Evolutionary conservation across 1,140 invertebrate genomes (phyloP).

Genomic region (Scaptomyza pallida): DNA sequence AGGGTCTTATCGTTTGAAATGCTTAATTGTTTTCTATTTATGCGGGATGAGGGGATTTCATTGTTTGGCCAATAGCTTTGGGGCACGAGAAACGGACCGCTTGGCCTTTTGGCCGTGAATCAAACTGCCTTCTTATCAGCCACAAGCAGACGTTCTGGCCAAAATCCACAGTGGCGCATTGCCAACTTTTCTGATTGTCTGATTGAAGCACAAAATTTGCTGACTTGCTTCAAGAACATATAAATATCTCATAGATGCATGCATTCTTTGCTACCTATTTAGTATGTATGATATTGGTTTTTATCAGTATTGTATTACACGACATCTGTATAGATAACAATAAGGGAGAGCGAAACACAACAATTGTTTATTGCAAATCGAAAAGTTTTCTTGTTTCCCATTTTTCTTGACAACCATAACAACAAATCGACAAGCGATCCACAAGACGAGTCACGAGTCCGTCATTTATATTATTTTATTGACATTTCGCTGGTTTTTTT

Average conservation of each 20-base stretch:
- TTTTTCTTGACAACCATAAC: conserved; percentile 31
- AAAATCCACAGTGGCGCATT: conserved; percentile 2
- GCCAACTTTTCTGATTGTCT: conserved; percentile 9
- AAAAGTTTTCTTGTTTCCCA: conserved; percentile 25
- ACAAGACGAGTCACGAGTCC: conserved; percentile 68
- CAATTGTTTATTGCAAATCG: conserved; percentile 48
- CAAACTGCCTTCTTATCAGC: conserved; percentile 35
- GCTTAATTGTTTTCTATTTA: conserved; percentile 80
- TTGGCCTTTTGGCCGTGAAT: conserved; percentile 14
- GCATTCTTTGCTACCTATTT: conserved; percentile 14
- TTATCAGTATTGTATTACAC: conserved; percentile 32
- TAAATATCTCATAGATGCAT: conserved; percentile 14
- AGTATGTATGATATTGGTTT: conserved; percentile 16
- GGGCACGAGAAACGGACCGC: conserved; percentile 21
- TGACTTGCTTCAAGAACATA: conserved; percentile 5
- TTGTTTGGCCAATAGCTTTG: conserved; percentile 67
- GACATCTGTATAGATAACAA: conserved; percentile 45
- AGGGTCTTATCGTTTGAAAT: conserved; percentile 61
- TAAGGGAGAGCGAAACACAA: conserved; percentile 27
- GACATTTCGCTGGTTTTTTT: conserved; percentile 54
- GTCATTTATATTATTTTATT: conserved; percentile 81
- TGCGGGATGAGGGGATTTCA: conserved; percentile 69
- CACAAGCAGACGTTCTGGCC: conserved; percentile 2
- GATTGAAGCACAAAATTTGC: conserved; percentile 29
- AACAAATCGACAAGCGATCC: conserved; percentile 32